Base-by-base conservation (phyloP, 37 sponge, comb jelly and placozoan genomes). In the Spongilla lacustris region DNA sequence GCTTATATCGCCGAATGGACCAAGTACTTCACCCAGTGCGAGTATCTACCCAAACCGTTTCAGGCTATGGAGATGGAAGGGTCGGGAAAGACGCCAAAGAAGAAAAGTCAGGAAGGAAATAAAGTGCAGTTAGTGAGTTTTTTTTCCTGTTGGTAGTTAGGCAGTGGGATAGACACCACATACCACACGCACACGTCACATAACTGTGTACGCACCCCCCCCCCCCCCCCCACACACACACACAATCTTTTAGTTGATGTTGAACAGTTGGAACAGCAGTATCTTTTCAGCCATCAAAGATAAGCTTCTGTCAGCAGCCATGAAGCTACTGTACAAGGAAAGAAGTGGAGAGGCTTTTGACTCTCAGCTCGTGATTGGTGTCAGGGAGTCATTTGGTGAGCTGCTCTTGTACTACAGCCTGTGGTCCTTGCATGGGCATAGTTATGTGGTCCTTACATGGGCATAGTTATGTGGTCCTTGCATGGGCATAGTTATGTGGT, bases 1-100 rank as follows among this genome's bases (percentile, higher is more conserved):
- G 94, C 96, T 0, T 96, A 96, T 87, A 96, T 96, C 58, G 30
- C 75, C 5, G 96, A 96, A 76, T 96, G 96, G 96, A 88, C 87
- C 67, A 88, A 91, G 85, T 96, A 86, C 87, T 96, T 96, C 78
- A 83, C 92, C 5, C 96, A 96, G 88, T 93, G 94, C 58, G 75
- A 85, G 73, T 96, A 94, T 76, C 94, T 96, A 8, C 96, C 96
- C 71, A 88, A 87, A 69, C 96, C 96, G 0, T 96, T 93, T 82
- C 91, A 89, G 46, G 91, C 93, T 58, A 89, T 93, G 90, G 93
- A 93, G 79, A 89, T 87, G 24, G 93, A 88, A 58, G 74, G n/a
- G n/a, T n/a, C 78, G 24, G 80, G 67, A 66, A 67, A 76, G 36
- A 89, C 89, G 67, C 77, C 87, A 24, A 82, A 86, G 76, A 93